Evolutionary conservation across 2,797 vertebrate species (phyloP).

Genomic region (Acomys russatus): DNA sequence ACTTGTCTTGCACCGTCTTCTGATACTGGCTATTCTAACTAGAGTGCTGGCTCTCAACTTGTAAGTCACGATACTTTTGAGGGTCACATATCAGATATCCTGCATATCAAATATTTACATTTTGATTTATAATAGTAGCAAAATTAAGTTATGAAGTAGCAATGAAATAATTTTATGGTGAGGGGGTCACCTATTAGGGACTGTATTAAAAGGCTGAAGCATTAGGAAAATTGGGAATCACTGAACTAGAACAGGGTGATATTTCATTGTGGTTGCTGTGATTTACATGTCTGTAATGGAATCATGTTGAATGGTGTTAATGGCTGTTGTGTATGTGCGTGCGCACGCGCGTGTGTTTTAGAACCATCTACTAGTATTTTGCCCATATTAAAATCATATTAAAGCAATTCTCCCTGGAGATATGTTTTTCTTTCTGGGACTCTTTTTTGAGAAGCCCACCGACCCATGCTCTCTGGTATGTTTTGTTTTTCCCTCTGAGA

Average conservation of each 20-base stretch:
- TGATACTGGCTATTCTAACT: neutral
- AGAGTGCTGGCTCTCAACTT: neutral
- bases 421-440: neutral
- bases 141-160: neutral
- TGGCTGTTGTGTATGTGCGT: neutral
- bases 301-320: neutral
- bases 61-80: neutral
- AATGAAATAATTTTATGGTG: neutral
- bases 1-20: neutral
- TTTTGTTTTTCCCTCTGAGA: neutral
- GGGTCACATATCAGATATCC: neutral
- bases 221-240: neutral
- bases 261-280: neutral
- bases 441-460: neutral
- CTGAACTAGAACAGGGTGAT: neutral
- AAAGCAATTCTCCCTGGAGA: neutral
- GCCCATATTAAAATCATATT: neutral
- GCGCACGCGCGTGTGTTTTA: neutral
- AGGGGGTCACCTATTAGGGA: neutral
- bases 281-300: neutral
- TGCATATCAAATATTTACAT: neutral
- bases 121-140: neutral
- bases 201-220: neutral
- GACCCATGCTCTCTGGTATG: neutral
- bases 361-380: neutral